These are phyloP conservation scores for Albula glossodonta DNA, from an alignment of 2,113 vertebrate genomes.

Conservation along the genomic window DNA sequence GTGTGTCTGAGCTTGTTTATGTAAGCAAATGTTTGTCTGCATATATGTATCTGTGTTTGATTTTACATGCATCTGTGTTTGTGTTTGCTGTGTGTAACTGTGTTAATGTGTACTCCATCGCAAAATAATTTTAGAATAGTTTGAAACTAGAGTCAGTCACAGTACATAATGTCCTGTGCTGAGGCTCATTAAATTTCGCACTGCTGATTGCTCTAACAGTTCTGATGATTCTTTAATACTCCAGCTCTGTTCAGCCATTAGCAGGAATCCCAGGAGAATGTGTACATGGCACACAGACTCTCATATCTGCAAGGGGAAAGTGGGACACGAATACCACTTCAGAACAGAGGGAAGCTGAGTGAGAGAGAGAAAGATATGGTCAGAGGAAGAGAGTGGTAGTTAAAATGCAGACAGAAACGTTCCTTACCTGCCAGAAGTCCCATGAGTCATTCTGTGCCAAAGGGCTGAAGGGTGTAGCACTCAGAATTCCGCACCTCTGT, in stretches of 20 bases:
- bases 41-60: neutral
- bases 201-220: neutral
- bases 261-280: neutral
- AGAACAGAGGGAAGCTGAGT: neutral
- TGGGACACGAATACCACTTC: too few species aligned
- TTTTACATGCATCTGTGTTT: too few species aligned
- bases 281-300: neutral
- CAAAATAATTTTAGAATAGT: too few species aligned
- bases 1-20: too few species aligned
- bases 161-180: neutral
- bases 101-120: neutral
- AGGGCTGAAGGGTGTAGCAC: neutral
- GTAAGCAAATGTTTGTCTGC: too few species aligned
- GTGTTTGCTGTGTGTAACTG: too few species aligned
- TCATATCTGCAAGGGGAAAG: neutral
- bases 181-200: neutral
- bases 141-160: neutral
- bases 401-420: neutral
- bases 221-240: neutral
- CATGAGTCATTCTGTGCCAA: neutral
- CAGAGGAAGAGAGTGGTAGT: too few species aligned
- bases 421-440: neutral
- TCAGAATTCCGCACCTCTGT: neutral
- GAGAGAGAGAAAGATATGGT: neutral
- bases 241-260: neutral